Conservation (phyloP, 1,140 invertebrate genomes). For the Drosophila auraria region DNA sequence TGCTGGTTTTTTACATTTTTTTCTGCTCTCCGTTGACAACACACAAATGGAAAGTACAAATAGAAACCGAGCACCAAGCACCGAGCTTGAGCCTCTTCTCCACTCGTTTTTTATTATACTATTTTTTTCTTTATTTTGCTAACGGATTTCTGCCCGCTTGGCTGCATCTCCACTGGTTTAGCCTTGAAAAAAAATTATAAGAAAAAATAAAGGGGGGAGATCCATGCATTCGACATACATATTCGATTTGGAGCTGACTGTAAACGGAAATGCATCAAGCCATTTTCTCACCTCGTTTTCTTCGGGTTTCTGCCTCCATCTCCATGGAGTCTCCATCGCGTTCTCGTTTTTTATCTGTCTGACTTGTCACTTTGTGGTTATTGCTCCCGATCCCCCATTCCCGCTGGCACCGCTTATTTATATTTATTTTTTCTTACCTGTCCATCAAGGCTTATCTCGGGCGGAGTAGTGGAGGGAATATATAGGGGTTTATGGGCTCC, state of each 20-base stretch:
- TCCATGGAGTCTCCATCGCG: not conserved
- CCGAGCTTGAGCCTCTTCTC: not conserved
- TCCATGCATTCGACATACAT: slow-evolving; percentile 20
- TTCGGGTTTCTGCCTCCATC: not conserved
- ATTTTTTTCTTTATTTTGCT: slow-evolving; percentile 13
- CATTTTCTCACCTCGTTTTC: slow-evolving; percentile 58
- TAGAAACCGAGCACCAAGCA: slow-evolving; percentile 68
- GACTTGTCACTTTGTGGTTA: slow-evolving; percentile 45
- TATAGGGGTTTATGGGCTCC: slow-evolving; percentile 8
- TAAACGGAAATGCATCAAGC: slow-evolving; percentile 47
- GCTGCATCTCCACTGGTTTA: slow-evolving; percentile 36
- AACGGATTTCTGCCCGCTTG: slow-evolving; percentile 42
- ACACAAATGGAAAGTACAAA: slow-evolving; percentile 80
- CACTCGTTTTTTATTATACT: not conserved
- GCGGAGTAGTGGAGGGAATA: too few relatives aligned
- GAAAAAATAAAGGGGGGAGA: not conserved
- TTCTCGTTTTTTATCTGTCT: slow-evolving; percentile 42
- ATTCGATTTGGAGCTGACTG: slow-evolving; percentile 42
- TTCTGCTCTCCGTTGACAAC: slow-evolving; percentile 26
- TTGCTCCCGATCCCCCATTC: slow-evolving; percentile 19
- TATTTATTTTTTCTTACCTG: slow-evolving; percentile 15
- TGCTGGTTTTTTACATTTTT: slow-evolving; percentile 20
- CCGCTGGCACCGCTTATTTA: not conserved
- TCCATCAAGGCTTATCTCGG: slow-evolving; percentile 41
- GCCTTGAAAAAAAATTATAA: slow-evolving; percentile 35